Conservation (phyloP, 2,888 invertebrate genomes). For the Automeris io region DNA sequence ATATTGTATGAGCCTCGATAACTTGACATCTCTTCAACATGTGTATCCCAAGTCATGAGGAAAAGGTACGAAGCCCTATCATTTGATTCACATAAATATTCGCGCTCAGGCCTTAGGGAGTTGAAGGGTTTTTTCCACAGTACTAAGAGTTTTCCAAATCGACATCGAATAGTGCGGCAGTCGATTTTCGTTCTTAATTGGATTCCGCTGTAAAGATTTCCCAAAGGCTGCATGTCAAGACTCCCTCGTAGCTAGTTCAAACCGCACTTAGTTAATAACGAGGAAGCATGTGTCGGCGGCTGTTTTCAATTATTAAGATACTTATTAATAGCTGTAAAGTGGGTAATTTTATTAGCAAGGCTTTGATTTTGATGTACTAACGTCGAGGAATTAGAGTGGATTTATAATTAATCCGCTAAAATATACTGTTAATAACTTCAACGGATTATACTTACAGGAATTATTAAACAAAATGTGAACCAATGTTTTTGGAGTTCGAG, state of each 20-base stretch:
- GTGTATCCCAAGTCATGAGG: slow-evolving; percentile 15
- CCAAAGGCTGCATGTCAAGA: slow-evolving; percentile 22
- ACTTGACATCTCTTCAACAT: slow-evolving; percentile 1
- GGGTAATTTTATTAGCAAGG: not conserved
- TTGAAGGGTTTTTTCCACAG: slow-evolving; percentile 21
- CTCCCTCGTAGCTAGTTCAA: slow-evolving; percentile 5
- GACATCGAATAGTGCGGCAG: slow-evolving; percentile 10
- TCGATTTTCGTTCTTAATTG: slow-evolving; percentile 22
- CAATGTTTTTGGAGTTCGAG: too few relatives aligned
- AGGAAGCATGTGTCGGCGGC: not conserved
- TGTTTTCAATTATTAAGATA: not conserved
- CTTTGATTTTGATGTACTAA: too few relatives aligned
- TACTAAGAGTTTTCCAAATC: slow-evolving; percentile 19
- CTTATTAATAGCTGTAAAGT: not conserved
- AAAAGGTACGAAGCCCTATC: slow-evolving; percentile 24
- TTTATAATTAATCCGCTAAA: too few relatives aligned
- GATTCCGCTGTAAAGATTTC: slow-evolving; percentile 25
- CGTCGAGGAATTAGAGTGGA: too few relatives aligned
- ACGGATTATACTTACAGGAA: too few relatives aligned
- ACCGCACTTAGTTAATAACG: slow-evolving; percentile 14
- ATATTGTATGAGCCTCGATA: too few relatives aligned
- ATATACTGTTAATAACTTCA: too few relatives aligned
- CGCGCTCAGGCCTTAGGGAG: slow-evolving; percentile 22
- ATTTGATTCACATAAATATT: slow-evolving; percentile 34
- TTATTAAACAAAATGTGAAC: too few relatives aligned